Evolutionary conservation across 2,113 vertebrate species (phyloP).

Genomic region (Poeciliopsis occidentalis): DNA sequence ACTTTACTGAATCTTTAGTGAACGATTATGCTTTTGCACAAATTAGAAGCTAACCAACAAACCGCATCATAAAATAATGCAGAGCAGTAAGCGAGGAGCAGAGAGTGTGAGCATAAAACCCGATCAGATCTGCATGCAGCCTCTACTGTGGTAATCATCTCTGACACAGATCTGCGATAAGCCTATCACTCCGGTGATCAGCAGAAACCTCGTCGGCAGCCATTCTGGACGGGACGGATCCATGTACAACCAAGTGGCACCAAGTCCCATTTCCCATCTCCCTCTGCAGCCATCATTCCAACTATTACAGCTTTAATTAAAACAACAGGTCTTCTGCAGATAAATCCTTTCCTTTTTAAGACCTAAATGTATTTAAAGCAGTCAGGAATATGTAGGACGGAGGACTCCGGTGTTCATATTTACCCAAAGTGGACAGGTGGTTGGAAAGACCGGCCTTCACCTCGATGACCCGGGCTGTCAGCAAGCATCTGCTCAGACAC

Average conservation of each 20-base stretch:
- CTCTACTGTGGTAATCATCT: conserved; percentile 31
- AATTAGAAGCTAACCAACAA: background rate
- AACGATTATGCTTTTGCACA: no score
- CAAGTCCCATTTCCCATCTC: conserved; percentile 20
- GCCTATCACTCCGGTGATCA: conserved; percentile 46
- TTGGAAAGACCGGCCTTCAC: conserved; percentile 48
- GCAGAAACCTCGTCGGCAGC: conserved; percentile 44
- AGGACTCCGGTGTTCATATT: conserved; percentile 7
- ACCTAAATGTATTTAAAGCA: conserved; percentile 2
- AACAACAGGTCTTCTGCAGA: conserved; percentile 16
- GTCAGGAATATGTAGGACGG: background rate
- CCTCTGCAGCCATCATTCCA: conserved; percentile 23
- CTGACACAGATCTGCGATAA: conserved; percentile 54
- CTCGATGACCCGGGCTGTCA: conserved; percentile 40
- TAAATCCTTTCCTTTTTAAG: conserved; percentile 16
- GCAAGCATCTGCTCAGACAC: conserved; percentile 63
- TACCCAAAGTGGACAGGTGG: conserved; percentile 34
- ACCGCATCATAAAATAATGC: background rate
- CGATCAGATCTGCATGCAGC: conserved; percentile 9
- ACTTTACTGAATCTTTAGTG: no score
- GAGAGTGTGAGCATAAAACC: background rate
- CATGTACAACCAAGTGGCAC: conserved; percentile 36
- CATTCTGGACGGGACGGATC: conserved; percentile 41
- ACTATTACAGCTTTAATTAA: conserved; percentile 41
- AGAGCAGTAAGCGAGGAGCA: background rate